phyloP scores from a whole-genome alignment of 2,888 invertebrate genomes.

The Sarcophaga rosellei region DNA sequence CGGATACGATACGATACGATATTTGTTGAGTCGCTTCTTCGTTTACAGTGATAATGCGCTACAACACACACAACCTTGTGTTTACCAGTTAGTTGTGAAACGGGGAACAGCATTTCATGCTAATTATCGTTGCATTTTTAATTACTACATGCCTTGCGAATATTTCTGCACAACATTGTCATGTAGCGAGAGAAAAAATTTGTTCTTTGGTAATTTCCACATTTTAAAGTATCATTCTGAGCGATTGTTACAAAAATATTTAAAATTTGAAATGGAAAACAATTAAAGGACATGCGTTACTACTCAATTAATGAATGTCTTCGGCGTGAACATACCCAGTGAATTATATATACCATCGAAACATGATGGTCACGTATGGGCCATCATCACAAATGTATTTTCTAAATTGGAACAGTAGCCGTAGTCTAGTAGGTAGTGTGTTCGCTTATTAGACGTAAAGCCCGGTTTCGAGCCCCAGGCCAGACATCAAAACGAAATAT shows the following conservation, averaged over 20 bases:
- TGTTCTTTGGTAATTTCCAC: background rate
- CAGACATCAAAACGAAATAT: no score
- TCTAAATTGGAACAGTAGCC: no score
- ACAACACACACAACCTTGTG: slow-evolving; percentile 1
- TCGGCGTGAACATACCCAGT: no score
- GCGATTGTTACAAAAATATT: background rate
- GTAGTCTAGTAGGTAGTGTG: no score
- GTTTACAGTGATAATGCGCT: slow-evolving; percentile 17
- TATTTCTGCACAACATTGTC: background rate
- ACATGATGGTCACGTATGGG: no score
- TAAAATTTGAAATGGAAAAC: background rate
- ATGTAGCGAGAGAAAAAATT: background rate
- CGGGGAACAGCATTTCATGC: slow-evolving; percentile 8
- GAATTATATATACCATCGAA: no score
- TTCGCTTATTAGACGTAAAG: no score
- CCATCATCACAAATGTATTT: no score
- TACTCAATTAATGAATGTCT: no score
- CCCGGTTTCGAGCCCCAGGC: no score
- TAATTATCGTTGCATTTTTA: slow-evolving; percentile 29
- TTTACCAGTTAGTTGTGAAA: background rate
- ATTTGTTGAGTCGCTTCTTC: background rate
- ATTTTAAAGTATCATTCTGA: background rate
- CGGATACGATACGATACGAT: slow-evolving; percentile 6
- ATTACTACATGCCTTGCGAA: slow-evolving; percentile 24
- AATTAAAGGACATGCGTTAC: no score